Evolutionary conservation across 2,797 vertebrate species (phyloP).

Genomic region (Dryobates pubescens): DNA sequence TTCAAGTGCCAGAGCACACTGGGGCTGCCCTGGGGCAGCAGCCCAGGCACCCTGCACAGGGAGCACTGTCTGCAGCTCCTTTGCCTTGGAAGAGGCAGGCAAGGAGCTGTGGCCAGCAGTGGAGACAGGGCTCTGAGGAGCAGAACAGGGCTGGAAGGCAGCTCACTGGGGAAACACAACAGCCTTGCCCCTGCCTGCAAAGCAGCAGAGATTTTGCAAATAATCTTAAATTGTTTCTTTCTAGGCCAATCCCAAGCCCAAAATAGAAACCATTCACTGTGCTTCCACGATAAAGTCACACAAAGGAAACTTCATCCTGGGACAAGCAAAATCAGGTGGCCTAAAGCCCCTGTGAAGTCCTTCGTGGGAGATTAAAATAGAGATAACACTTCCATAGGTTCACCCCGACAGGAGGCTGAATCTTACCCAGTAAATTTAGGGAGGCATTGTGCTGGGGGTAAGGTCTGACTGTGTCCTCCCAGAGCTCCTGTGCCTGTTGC

Average conservation of each 20-base stretch:
- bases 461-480: neutral
- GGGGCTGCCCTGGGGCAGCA: neutral
- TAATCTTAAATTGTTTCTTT: neutral
- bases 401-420: neutral
- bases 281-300: neutral
- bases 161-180: neutral
- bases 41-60: neutral
- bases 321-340: neutral
- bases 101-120: neutral
- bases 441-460: neutral
- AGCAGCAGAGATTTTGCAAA: neutral
- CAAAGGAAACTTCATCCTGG: neutral
- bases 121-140: neutral
- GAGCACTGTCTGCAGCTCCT: fast-evolving
- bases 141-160: fast-evolving
- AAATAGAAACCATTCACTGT: neutral
- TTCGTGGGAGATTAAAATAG: neutral
- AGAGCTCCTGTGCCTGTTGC: neutral
- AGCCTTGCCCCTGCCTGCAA: neutral
- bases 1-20: neutral
- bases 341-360: neutral
- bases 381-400: fast-evolving
- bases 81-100: neutral
- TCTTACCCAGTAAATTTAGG: neutral
- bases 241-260: neutral